Evolutionary conservation across 2,113 vertebrate genomes (phyloP).

Genomic region (Ctenodactylus gundi): DNA sequence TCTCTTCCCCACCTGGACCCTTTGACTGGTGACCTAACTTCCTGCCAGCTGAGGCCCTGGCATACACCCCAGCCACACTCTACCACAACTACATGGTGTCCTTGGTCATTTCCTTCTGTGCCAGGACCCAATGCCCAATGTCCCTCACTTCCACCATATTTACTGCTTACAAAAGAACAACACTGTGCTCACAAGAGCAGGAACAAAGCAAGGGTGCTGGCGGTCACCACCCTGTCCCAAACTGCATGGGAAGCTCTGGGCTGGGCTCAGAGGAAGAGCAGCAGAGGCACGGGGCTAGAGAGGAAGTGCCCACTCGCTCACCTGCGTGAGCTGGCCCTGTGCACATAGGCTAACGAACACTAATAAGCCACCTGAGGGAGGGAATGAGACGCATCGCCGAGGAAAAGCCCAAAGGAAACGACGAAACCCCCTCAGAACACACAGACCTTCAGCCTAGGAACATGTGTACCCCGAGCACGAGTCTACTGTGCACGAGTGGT

Average conservation of each 20-base stretch:
- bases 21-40: background rate
- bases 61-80: background rate
- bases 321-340: too few species aligned
- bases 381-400: too few species aligned
- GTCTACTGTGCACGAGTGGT: too few species aligned
- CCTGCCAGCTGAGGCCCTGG: background rate
- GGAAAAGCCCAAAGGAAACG: too few species aligned
- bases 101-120: background rate
- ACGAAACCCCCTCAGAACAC: too few species aligned
- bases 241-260: background rate
- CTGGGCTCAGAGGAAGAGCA: background rate
- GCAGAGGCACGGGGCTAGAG: background rate
- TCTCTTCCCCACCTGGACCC: background rate
- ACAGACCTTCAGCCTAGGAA: too few species aligned
- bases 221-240: background rate
- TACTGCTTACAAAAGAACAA: background rate
- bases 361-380: too few species aligned
- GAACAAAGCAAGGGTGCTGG: background rate
- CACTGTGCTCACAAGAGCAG: background rate
- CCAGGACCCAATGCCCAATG: background rate
- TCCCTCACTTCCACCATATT: background rate
- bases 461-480: too few species aligned
- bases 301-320: too few species aligned
- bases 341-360: too few species aligned
- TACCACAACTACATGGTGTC: background rate